Base-by-base conservation (phyloP, 1,140 invertebrate genomes). In the Piezodorus guildinii region DNA sequence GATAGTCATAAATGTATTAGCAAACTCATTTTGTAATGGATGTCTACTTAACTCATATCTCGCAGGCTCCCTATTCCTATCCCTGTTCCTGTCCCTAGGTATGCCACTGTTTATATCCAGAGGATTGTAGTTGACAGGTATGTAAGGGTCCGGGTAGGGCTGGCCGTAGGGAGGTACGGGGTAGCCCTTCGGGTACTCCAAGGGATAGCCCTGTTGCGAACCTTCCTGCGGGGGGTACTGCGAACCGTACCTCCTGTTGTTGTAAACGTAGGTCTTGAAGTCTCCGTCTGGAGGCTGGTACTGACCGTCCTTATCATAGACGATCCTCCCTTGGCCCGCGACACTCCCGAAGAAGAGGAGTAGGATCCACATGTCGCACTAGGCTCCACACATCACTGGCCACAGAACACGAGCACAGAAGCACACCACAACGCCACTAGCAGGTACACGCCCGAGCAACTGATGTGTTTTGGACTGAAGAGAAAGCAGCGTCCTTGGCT, bases 11-110 rank as follows among this genome's bases (percentile, higher is more conserved):
- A n/a, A n/a, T n/a, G n/a, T n/a, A n/a, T n/a, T n/a, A n/a, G n/a
- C n/a, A n/a, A n/a, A n/a, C n/a, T n/a, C n/a, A n/a, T 30, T 30
- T 30, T 30, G 3, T 30, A 4, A 30, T 30, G 27, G 8, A 30
- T 30, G 27, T 30, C 6, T 39, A 25, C 52, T 21, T 23, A 56
- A 19, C 52, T 56, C 52, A 56, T 56, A 56, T 56, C 52, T 56
- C 1, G 15, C 23, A 25, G 17, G 17, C 19, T 21, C 19, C 52
- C 52, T 56, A 8, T 21, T 8, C 52, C 52, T 56, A 8, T 56
- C 52, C 15, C 52, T 56, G 15, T 56, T 56, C 17, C 19, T 19
- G 19, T 17, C n/a, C n/a, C 19, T 19, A 1, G n/a, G 19, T 2
- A 21, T 17, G 5, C 23, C 23, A 10, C 23, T 56, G 23, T 56